phyloP scores from a whole-genome alignment of 2,113 vertebrate genomes.

The Sclerurus mexicanus region DNA sequence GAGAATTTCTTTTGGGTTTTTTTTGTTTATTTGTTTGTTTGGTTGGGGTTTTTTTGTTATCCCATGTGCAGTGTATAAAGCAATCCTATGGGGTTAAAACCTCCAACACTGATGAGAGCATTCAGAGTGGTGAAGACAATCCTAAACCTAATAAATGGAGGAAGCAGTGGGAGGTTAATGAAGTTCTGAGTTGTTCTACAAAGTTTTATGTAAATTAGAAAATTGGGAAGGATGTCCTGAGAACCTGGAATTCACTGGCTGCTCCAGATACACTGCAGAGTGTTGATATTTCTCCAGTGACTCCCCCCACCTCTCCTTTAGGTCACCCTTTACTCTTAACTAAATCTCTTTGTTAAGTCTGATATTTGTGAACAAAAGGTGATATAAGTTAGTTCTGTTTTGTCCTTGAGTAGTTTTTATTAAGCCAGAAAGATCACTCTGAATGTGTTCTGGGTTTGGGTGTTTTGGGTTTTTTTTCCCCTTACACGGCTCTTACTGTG shows the following conservation, averaged over 20 bases:
- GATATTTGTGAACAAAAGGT: not conserved
- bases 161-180: not conserved
- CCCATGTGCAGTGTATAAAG: not conserved
- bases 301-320: accelerated
- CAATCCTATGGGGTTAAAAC: not conserved
- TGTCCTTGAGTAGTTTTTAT: not conserved
- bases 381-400: not conserved
- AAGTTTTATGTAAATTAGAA: not conserved
- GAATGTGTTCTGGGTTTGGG: not conserved
- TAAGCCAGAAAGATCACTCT: not conserved
- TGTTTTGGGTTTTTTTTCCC: not conserved
- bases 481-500: not conserved
- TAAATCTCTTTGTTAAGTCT: not conserved
- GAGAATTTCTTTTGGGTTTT: no score
- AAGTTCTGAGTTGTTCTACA: not conserved
- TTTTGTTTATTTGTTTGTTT: no score
- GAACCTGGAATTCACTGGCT: not conserved
- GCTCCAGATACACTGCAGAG: not conserved
- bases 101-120: accelerated
- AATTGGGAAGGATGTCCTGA: not conserved
- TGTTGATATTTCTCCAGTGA: not conserved
- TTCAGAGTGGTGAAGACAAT: accelerated
- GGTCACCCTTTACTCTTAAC: not conserved
- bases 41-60: not conserved
- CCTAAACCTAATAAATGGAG: not conserved